Evolutionary conservation across 2,888 invertebrate genomes (phyloP).

Genomic region (Steromphala cineraria): DNA sequence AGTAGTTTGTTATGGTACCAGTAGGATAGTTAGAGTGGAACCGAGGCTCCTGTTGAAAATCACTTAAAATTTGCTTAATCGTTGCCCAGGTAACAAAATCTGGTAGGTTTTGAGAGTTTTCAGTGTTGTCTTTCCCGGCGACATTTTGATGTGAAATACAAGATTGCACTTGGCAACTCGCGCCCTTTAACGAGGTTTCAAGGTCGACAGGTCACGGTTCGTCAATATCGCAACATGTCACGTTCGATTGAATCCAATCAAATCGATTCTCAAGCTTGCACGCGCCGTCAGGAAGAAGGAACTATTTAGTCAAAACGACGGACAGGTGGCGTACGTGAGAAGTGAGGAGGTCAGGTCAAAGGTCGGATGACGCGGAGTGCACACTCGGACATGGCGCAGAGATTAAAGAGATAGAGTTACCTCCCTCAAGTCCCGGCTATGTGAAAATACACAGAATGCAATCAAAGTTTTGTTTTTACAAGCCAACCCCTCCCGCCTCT

Average conservation of each 20-base stretch:
- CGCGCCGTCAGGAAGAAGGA: not conserved
- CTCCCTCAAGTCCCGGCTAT: not conserved
- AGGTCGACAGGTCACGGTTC: not conserved
- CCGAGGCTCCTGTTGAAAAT: not conserved
- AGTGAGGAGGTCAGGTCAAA: slow-evolving; percentile 16
- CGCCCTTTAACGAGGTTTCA: not conserved
- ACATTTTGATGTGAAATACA: slow-evolving; percentile 11
- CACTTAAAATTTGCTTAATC: not conserved
- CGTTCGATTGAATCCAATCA: slow-evolving; percentile 14
- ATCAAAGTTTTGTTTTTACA: slow-evolving; percentile 16
- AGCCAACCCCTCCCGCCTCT: not conserved
- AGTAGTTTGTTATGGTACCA: not conserved
- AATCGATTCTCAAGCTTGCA: slow-evolving; percentile 3
- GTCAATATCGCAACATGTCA: not conserved
- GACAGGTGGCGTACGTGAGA: slow-evolving; percentile 12
- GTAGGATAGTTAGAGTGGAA: not conserved
- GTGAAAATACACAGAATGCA: slow-evolving; percentile 13
- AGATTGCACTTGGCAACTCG: not conserved
- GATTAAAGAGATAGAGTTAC: slow-evolving; percentile 13
- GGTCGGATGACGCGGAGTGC: slow-evolving; percentile 6
- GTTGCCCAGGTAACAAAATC: not conserved
- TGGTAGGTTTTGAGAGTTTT: not conserved
- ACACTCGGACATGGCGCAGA: slow-evolving; percentile 2
- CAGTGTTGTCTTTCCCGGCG: not conserved
- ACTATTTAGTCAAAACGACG: not conserved